These are phyloP conservation scores for Sycophila texana DNA, from an alignment of 2,888 invertebrate genomes.

Conservation along the genomic window DNA sequence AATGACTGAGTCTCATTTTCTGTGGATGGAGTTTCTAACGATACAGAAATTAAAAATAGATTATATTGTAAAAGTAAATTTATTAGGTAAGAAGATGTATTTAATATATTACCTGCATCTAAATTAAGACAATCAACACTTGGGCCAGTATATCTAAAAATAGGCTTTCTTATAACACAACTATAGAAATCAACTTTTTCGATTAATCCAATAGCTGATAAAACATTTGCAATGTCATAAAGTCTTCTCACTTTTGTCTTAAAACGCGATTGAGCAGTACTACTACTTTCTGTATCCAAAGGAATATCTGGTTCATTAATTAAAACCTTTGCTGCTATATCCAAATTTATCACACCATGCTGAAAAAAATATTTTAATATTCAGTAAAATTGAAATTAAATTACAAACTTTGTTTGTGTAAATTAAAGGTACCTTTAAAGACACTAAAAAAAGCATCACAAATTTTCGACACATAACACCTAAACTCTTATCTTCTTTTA, in stretches of 20 bases:
- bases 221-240: slow-evolving; percentile 87
- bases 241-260: slow-evolving; percentile 84
- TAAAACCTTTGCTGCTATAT: slow-evolving; percentile 82
- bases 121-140: slow-evolving; percentile 62
- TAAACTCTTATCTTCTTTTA: slow-evolving; percentile 81
- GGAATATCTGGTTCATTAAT: slow-evolving; percentile 78
- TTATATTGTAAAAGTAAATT: neutral
- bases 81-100: slow-evolving; percentile 5
- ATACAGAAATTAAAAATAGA: slow-evolving; percentile 25
- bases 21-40: slow-evolving; percentile 58
- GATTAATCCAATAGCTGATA: slow-evolving; percentile 85
- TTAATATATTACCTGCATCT: slow-evolving; percentile 58
- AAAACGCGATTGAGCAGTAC: slow-evolving; percentile 75
- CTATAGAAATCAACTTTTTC: slow-evolving; percentile 81
- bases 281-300: slow-evolving; percentile 70
- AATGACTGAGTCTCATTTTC: slow-evolving; percentile 58
- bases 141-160: slow-evolving; percentile 82
- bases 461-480: slow-evolving; percentile 84
- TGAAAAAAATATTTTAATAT: slow-evolving; percentile 75
- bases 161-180: slow-evolving; percentile 81
- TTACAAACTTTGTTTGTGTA: neutral
- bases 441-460: slow-evolving; percentile 83
- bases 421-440: slow-evolving; percentile 77
- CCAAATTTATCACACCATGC: slow-evolving; percentile 82
- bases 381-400: slow-evolving; percentile 4